These are phyloP conservation scores for Cebidichthys violaceus DNA, from an alignment of 2,113 vertebrate genomes.

Conservation along the genomic window DNA sequence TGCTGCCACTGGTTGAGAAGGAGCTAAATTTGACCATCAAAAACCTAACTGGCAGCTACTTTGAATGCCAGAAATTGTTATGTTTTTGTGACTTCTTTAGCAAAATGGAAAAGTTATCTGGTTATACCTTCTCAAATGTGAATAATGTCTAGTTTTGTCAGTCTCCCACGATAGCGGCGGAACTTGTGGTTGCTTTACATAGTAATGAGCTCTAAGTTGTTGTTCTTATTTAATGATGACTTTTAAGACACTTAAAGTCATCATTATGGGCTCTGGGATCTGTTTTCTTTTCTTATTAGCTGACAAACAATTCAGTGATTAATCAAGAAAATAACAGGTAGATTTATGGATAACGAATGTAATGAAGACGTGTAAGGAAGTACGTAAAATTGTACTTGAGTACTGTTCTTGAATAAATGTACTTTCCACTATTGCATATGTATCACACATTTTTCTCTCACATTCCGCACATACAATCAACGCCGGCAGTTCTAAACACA, in stretches of 20 bases:
- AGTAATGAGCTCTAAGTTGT: too few relatives aligned
- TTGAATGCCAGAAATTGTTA: not conserved
- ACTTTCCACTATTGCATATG: not conserved
- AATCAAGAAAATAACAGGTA: not conserved
- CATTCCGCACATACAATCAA: constrained; percentile 29
- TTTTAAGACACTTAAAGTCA: not conserved
- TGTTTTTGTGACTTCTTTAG: not conserved
- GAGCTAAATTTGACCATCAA: not conserved
- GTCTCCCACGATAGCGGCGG: not conserved
- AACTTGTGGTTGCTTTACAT: too few relatives aligned
- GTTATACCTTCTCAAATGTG: not conserved
- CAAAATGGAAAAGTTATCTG: not conserved
- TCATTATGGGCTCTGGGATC: not conserved
- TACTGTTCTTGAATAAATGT: not conserved
- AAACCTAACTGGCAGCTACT: not conserved
- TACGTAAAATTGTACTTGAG: not conserved
- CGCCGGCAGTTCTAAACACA: not conserved
- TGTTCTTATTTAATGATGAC: too few relatives aligned
- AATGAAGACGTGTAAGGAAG: not conserved
- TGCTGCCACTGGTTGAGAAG: not conserved
- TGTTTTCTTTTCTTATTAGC: not conserved
- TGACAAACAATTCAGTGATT: not conserved
- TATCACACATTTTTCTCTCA: constrained; percentile 7
- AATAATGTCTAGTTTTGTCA: not conserved
- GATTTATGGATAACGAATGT: not conserved